Evolutionary conservation across 2,797 vertebrate genomes (phyloP), one percentile per base, ranked within the genome.

Genomic region (Brotula barbata): DNA sequence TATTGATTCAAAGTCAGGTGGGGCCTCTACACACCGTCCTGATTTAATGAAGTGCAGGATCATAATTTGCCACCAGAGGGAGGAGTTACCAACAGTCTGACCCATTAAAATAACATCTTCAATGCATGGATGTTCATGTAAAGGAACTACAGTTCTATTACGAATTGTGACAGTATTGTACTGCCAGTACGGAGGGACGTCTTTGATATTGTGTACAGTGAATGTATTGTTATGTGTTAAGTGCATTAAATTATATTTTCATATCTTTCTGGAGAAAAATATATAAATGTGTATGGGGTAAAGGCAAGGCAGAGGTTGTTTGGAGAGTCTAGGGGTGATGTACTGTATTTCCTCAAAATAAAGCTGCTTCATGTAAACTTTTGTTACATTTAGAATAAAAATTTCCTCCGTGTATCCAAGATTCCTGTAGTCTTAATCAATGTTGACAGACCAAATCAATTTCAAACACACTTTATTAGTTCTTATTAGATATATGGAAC

Each of bases 221-320:
- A 96, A 94, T 96, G 95, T 98, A 95, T 93, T 91, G 93, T 96
- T 92, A 85, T 68, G 91, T 95, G 91, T 96, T 92, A 95, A 94
- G 93, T 95, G 94, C 94, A 95, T 96, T 96, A 97, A 96, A 98
- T 95, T 96, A 96, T 98, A 97, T 97, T 98, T 98, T 98, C 94
- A 78, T 96, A 97, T 93, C 91, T 96, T 94, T 93, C 90, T 92
- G 91, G 88, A 90, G 86, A 90, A 92, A 65, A 36, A 52, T 46
- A 28, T 41, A 16, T 13, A 56, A 65, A 45, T 86, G 88, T 83
- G 71, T 68, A 64, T 71, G 37, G 69, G 46, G n/a, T 31, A 87
- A 92, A 91, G 87, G 60, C 74, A 90, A 92, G 72, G 64, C 71
- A 91, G 90, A 87, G 87, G 90, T 92, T 62, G 87, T 92, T 92